Conservation (phyloP, 2,113 vertebrate species). For the Hoplias malabaricus region DNA sequence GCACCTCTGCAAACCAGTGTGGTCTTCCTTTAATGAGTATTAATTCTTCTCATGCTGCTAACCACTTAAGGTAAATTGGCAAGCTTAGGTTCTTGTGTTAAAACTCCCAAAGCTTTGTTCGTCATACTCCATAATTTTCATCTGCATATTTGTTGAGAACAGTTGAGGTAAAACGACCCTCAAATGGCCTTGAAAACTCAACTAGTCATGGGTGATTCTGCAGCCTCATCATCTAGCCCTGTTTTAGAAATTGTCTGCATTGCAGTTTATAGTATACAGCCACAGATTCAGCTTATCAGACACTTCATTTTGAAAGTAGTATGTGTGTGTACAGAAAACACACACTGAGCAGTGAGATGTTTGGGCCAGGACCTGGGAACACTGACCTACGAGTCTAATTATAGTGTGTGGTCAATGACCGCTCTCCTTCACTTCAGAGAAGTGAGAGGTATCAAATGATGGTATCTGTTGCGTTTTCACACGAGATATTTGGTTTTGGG, state of each 20-base stretch:
- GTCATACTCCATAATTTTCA: no score
- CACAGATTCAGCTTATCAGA: neutral
- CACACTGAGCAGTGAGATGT: neutral
- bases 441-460: neutral
- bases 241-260: neutral
- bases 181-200: neutral
- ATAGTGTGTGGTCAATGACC: neutral
- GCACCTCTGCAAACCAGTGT: no score
- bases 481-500: neutral
- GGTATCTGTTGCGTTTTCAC: neutral
- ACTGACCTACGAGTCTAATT: neutral
- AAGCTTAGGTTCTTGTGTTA: no score
- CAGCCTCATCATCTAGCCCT: neutral
- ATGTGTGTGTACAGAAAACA: neutral
- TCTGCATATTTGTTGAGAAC: no score
- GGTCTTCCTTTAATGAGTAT: no score
- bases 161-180: neutral
- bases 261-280: neutral
- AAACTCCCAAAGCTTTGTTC: no score
- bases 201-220: neutral
- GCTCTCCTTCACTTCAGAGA: neutral
- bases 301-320: neutral
- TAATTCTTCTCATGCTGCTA: no score
- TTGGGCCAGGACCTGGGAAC: neutral
- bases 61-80: no score